Percentiles rank a stretch among this genome's conserved stretches.
Evolutionary conservation across 2,113 vertebrate species (phyloP).

Genomic region (Sylvilagus bachmani): DNA sequence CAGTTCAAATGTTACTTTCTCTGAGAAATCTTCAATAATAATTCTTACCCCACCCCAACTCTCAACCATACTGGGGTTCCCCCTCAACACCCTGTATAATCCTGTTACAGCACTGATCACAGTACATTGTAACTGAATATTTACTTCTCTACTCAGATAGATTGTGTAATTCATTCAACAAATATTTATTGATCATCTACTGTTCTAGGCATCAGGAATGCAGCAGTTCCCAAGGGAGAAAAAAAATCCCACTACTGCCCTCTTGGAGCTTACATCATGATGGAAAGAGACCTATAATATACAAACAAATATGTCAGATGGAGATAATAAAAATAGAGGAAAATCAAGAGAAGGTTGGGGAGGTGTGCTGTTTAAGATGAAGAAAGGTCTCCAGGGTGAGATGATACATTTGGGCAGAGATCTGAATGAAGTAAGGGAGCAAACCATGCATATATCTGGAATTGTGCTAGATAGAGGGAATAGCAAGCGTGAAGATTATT

Average conservation of each 20-base stretch:
- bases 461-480: not conserved
- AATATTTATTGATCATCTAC: too few relatives aligned
- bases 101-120: not conserved
- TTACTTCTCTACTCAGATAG: not conserved
- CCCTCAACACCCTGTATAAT: not conserved
- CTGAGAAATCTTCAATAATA: constrained; percentile 14
- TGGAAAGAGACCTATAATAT: not conserved
- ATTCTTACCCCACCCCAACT: not conserved
- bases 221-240: not conserved
- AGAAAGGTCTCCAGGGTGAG: not conserved
- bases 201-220: not conserved
- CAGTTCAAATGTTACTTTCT: not conserved
- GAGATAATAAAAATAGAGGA: not conserved
- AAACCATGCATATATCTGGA: not conserved
- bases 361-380: not conserved
- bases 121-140: not conserved
- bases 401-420: not conserved
- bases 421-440: not conserved
- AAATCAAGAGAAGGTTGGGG: not conserved
- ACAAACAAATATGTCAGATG: not conserved
- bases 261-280: not conserved
- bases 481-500: not conserved
- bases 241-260: not conserved
- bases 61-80: not conserved
- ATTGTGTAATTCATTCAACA: not conserved